Base-by-base conservation (phyloP, 2,888 invertebrate species). In the Idaea dimidiata region DNA sequence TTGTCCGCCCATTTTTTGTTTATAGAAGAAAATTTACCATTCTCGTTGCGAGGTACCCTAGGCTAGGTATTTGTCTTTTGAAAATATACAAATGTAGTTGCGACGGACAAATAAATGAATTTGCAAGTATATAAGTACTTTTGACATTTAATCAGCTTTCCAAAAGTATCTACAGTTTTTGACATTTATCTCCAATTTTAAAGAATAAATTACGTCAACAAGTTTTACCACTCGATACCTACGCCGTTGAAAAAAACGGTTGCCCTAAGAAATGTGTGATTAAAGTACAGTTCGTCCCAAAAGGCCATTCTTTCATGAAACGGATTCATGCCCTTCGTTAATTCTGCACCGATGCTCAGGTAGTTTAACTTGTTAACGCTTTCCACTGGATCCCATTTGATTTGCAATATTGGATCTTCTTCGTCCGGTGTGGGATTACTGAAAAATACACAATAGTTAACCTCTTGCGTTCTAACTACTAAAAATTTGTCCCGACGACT, bases 341-440 rank as follows among this genome's bases (percentile, higher is more conserved):
- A 78, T 70, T 91, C 89, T 17, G 84, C 75, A 1, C 86, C 88
- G 66, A 93, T 92, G 66, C 85, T 84, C 16, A 92, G 76, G 68
- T 87, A 92, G 74, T 91, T 87, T 33, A 92, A 72, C 66, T 81
- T 87, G 16, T 87, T 79, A 58, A 79, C 74, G 65, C 76, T 84
- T 65, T 84, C 83, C 5, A 91, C 87, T n/a, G 86, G 85, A 67
- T 92, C 89, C 91, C 91, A 91, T 53, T 77, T 84, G 61, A 91
- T 87, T 71, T 90, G 86, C 43, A 93, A 74, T 31, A 87, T 68
- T 10, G 85, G 82, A 65, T 91, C 88, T 61, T 86, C 70, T 54
- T 86, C 86, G 54, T 83, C 77, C 2, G 92, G 91, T 16, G 93
- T 93, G 32, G 93, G 92, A 68, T 90, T 86, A 43, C 93, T 93